Conservation (phyloP, 2,888 invertebrate species). For the Cynaeus angustus region DNA sequence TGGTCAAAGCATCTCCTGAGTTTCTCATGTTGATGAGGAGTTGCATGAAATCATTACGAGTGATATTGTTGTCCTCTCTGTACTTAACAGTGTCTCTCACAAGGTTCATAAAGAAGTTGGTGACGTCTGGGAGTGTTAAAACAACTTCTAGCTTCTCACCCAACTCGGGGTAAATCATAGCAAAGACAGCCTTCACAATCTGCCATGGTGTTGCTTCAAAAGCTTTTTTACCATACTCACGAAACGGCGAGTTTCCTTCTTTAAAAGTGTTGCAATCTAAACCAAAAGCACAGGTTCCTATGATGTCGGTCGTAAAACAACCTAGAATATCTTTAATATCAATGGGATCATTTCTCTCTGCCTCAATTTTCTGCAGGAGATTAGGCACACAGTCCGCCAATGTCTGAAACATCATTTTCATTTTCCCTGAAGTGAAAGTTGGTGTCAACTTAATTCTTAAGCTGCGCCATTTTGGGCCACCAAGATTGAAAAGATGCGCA, state of each 20-base stretch:
- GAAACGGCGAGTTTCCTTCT: constrained; percentile 72
- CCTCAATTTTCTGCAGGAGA: background rate
- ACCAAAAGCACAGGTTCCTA: constrained; percentile 76
- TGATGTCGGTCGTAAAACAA: too few species aligned
- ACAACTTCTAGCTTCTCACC: background rate
- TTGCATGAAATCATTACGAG: constrained; percentile 74
- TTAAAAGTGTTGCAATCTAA: constrained; percentile 75
- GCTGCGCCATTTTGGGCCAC: constrained; percentile 76
- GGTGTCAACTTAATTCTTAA: constrained; percentile 76
- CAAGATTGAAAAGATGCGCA: constrained; percentile 73
- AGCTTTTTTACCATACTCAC: constrained; percentile 55
- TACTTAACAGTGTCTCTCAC: too few species aligned
- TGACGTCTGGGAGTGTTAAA: background rate
- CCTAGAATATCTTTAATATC: constrained; percentile 72
- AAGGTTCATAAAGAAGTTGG: constrained; percentile 10
- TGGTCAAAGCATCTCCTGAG: constrained; percentile 11
- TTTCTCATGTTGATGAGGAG: constrained; percentile 71
- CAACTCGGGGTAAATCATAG: background rate
- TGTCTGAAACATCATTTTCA: too few species aligned
- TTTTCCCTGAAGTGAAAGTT: too few species aligned
- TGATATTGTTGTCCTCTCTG: constrained; percentile 70
- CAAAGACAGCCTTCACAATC: constrained; percentile 48
- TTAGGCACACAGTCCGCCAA: too few species aligned
- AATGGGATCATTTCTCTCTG: background rate
- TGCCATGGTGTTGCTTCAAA: constrained; percentile 53